A percentile compares a stretch with the other conserved stretches of the same genome.
These are phyloP conservation scores for Polia nebulosa DNA, from an alignment of 2,888 invertebrate species.

Conservation along the genomic window DNA sequence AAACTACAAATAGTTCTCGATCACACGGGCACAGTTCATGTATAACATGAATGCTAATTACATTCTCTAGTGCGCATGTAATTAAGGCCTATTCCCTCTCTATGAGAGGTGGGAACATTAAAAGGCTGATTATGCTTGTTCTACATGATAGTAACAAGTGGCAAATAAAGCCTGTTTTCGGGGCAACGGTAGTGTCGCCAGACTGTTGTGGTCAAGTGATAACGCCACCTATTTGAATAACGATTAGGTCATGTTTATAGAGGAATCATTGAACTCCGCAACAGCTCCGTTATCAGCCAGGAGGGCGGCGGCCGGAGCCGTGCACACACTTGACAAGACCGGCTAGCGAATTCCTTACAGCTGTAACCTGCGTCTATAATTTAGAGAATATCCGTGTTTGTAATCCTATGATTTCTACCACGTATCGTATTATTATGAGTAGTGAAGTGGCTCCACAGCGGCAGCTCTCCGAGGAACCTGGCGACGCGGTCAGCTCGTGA, in stretches of 20 bases:
- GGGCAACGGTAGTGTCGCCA: constrained; percentile 23
- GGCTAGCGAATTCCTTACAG: background rate
- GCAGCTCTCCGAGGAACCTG: too few relatives aligned
- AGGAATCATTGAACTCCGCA: constrained; percentile 23
- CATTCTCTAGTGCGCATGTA: background rate
- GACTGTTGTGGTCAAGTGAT: constrained; percentile 31
- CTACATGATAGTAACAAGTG: constrained; percentile 7
- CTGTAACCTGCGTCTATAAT: too few relatives aligned
- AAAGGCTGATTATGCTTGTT: too few relatives aligned
- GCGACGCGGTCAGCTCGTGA: too few relatives aligned
- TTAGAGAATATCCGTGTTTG: too few relatives aligned
- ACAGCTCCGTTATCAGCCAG: background rate
- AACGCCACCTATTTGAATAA: constrained; percentile 20
- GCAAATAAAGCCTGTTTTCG: constrained; percentile 22
- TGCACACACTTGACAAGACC: too few relatives aligned
- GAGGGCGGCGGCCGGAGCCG: background rate
- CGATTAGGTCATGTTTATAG: constrained; percentile 19
- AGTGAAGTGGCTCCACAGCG: too few relatives aligned
- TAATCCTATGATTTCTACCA: too few relatives aligned
- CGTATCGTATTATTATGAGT: too few relatives aligned
- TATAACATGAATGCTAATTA: background rate
- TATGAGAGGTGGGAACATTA: too few relatives aligned
- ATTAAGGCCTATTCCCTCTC: too few relatives aligned
- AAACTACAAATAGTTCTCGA: background rate
- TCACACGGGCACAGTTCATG: background rate